Evolutionary conservation across 23 tunicate genomes (phyloP), one percentile per base, ranked within the genome.

Genomic region (Ciona savignyi): DNA sequence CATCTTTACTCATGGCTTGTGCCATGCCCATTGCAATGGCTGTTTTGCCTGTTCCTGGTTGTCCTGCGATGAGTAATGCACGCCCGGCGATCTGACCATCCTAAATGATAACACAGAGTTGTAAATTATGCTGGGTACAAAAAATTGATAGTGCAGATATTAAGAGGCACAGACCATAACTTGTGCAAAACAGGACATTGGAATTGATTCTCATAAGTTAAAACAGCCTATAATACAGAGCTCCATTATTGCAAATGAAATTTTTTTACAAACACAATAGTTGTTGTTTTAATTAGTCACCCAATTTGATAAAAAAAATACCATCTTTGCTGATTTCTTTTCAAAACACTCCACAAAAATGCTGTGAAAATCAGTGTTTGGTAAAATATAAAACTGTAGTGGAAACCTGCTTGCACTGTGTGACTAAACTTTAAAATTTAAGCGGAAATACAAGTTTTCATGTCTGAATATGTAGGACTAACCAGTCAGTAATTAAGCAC

Each of bases 21-120:
- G 99, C 86, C 95, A 94, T 94, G 29, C 95, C 99, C 99, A 94
- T 94, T n/a, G 99, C 99, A 25, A 94, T 94, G 11, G 99, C 99
- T 0, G 99, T 94, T 64, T 94, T 94, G 2, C 99, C 99, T 1
- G 99, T 94, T 62, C 99, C 99, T 0, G 99, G 99, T 60, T 81
- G 95, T 2, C 99, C 99, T 19, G 99, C 99, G n/a, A 94, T 94
- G 33, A 94, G 63, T 22, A 94, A 72, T 2, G 96, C 99, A 4
- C 99, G 66, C 3, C 99, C 99, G 27, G 99, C 99, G 21, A 94
- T 94, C 70, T 87, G 78, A 22, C 99, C 99, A 30, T 87, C 93
- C 85, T 86, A 66, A 29, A 33, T 25, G n/a, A 63, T 4, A 11
- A 63, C 28, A 63, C 4, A 25, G 6, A 63, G 4, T 9, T 42